Evolutionary conservation across 2,113 vertebrate species (phyloP), one percentile per base, ranked within the genome.

Genomic region (Syngnathus typhle): DNA sequence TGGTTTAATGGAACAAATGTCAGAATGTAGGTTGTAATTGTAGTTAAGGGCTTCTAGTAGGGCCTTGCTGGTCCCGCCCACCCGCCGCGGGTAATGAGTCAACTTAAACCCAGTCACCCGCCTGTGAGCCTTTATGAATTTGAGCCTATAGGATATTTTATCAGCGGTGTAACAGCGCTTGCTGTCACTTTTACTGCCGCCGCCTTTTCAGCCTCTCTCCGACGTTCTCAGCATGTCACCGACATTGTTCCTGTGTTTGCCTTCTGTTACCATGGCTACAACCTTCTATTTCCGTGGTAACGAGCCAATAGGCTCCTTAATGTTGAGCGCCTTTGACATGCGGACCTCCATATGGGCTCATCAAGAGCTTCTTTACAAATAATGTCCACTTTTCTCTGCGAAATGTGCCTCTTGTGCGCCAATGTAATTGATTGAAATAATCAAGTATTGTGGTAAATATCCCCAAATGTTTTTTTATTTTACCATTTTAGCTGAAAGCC

Each of bases 211-310:
- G 3, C 44, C 15, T 64, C 65, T 73, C 60, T 63, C 56, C 54
- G 43, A 70, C 77, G 78, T 87, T 81, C 78, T 77, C 80, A 75
- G 65, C 80, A 71, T 81, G 78, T n/a, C n/a, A n/a, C n/a, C 80
- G 63, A 64, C 82, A 85, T 89, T 82, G 77, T 83, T 82, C 49
- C 65, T 79, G 76, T 85, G 88, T 91, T 91, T 91, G 88, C 87
- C 73, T 84, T 81, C 76, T 32, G 80, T 88, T 79, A 69, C 67
- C 87, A 69, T 77, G 82, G 82, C 55, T 87, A 90, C 89, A 82
- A 54, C 85, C 84, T 72, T 88, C 66, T 69, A 74, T 89, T 86
- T 58, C 86, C 86, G 23, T 82, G 84, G 83, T 70, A 92, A 89
- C 88, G 52, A 43, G 15, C 75, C 75, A 86, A 81, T 72, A 80